Conservation (phyloP, 2,113 vertebrate genomes). For the Myrmecobius fasciatus region DNA sequence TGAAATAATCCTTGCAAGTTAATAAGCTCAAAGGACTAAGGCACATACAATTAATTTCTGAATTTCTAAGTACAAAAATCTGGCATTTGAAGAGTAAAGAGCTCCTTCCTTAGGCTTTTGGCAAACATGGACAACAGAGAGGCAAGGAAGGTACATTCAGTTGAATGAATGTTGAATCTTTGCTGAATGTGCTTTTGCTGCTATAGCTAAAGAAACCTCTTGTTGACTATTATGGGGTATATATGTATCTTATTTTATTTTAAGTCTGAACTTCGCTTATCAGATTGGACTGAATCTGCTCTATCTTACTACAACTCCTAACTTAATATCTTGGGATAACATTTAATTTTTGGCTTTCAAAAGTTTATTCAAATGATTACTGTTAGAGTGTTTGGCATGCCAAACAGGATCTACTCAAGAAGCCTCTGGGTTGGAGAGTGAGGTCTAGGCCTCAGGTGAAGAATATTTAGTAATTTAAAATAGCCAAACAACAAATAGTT, state of each 20-base stretch:
- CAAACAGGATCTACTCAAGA: not conserved
- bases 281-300: not conserved
- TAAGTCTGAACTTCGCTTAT: not conserved
- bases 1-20: not conserved
- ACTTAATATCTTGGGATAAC: not conserved
- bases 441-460: not conserved
- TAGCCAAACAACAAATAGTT: not conserved
- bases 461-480: not conserved
- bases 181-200: not conserved
- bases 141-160: no score
- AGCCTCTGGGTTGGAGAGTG: not conserved
- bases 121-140: not conserved
- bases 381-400: not conserved
- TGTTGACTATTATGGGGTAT: not conserved
- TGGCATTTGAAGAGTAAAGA: not conserved
- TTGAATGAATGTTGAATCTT: not conserved
- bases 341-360: not conserved
- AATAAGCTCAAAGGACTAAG: not conserved
- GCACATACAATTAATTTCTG: not conserved
- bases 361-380: not conserved
- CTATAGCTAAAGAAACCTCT: not conserved
- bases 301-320: not conserved
- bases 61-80: not conserved
- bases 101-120: not conserved
- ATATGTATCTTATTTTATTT: not conserved